Conservation (phyloP, 30 jellyfish, hydroid and myxozoan genomes). For the Cassiopea xamachana region DNA sequence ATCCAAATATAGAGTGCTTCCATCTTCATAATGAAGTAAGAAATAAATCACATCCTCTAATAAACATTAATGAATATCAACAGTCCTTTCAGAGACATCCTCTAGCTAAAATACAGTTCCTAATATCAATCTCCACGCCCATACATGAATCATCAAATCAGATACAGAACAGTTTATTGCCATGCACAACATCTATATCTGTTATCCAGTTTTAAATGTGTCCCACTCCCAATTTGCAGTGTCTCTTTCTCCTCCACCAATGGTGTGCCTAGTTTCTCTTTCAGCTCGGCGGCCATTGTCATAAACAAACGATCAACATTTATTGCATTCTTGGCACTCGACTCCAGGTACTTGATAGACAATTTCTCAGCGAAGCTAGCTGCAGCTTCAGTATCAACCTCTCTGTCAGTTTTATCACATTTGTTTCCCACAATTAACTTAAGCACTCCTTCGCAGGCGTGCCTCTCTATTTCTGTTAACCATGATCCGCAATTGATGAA, state of each 20-base stretch:
- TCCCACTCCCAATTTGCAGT: conserved; percentile 43
- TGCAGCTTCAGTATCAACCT: conserved; percentile 83
- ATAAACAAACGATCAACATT: conserved; percentile 77
- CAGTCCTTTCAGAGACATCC: too few relatives aligned
- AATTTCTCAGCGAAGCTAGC: conserved; percentile 71
- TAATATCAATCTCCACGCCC: not conserved
- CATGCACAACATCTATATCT: conserved; percentile 49
- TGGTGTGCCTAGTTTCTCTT: conserved; percentile 78
- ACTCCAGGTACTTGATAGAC: conserved; percentile 63
- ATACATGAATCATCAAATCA: not conserved
- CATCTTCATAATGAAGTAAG: too few relatives aligned
- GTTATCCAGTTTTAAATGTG: conserved; percentile 16
- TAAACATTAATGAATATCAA: too few relatives aligned
- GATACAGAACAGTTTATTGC: conserved; percentile 4
- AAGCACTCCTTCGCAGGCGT: conserved; percentile 85
- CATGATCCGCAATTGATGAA: conserved; percentile 81
- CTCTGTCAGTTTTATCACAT: conserved; percentile 75
- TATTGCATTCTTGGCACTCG: conserved; percentile 79
- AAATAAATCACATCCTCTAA: too few relatives aligned
- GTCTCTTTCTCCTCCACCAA: conserved; percentile 44
- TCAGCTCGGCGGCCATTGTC: conserved; percentile 81
- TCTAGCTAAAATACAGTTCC: too few relatives aligned
- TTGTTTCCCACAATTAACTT: conserved; percentile 80
- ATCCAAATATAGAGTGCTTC: too few relatives aligned
- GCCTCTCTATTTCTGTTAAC: conserved; percentile 81